Base-by-base conservation (phyloP, 2,113 vertebrate genomes). In the Oreotrochilus melanogaster region DNA sequence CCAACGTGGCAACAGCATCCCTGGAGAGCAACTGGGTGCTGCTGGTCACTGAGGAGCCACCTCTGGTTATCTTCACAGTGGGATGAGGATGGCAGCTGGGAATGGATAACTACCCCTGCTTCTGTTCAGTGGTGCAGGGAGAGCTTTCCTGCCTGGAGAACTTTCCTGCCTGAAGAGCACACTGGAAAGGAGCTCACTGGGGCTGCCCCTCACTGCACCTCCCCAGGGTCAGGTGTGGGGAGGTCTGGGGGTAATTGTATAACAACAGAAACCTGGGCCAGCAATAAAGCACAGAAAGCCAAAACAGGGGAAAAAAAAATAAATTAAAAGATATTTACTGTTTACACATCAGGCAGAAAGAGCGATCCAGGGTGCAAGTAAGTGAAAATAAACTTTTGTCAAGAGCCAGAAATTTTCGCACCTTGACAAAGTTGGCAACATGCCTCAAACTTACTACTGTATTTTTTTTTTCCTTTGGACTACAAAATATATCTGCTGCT, bases 121-220 rank as follows among this genome's bases (percentile, higher is more conserved):
- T 25, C 33, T 4, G 0, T 18, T 1, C 2, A 3, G 42, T 33
- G 9, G 0, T 0, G 0, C 2, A 5, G 37, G 42, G 35, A 37
- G 11, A 11, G 33, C 27, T 21, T 21, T 33, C 10, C 21, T 71
- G 31, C 47, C 37, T 3, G 1, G 13, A 27, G n/a, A n/a, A n/a
- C 27, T 21, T 21, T 33, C 10, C 21, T 71, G 31, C 47, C 37
- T 3, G 1, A 11, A 27, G 33, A 65, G 37, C 42, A 1, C 3
- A 2, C 22, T 7, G 16, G 31, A 45, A 2, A 1, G 1, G 8
- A 4, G 8, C 45, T 35, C 0, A 1, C 33, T 19, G 31, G 16
- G 58, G 31, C 39, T 5, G 4, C 11, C 14, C 7, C 78, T 31
- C 12, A 9, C n/a, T 57, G 4, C 9, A 0, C 22, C 3, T 0